Evolutionary conservation across 2,888 invertebrate genomes (phyloP).

Genomic region (Alentia gelatinosa): DNA sequence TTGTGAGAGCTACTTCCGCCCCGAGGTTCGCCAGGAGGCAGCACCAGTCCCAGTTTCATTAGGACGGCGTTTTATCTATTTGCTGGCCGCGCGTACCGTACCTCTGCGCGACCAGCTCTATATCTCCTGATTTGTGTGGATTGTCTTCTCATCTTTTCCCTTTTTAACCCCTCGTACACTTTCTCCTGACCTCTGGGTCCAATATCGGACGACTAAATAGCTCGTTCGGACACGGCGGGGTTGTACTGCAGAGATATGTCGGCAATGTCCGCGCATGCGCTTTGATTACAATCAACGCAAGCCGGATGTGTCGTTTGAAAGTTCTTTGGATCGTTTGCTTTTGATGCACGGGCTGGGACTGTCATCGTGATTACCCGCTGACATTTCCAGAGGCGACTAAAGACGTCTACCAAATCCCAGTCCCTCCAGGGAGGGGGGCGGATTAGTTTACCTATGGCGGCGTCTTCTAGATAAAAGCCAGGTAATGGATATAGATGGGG

Average conservation of each 20-base stretch:
- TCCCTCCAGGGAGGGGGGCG: neutral
- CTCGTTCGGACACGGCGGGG: too few species aligned
- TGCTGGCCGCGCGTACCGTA: too few species aligned
- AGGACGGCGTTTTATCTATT: neutral
- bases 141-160: too few species aligned
- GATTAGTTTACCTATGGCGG: neutral
- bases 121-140: too few species aligned
- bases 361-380: neutral
- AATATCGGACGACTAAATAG: too few species aligned
- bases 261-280: too few species aligned
- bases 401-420: neutral
- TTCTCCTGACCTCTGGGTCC: too few species aligned
- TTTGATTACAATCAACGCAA: too few species aligned
- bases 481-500: neutral
- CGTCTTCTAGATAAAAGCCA: neutral
- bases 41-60: neutral
- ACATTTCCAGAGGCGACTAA: neutral
- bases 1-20: neutral
- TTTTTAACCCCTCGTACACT: neutral
- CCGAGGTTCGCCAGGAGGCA: neutral
- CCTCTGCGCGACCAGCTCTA: too few species aligned
- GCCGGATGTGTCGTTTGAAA: too few species aligned
- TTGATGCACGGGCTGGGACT: neutral
- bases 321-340: neutral
- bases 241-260: too few species aligned